A percentile compares a stretch with the other conserved stretches of the same genome.
Conservation (phyloP, 35 echinoderm and acorn worm species). For the Ophiothrix spiculata region DNA sequence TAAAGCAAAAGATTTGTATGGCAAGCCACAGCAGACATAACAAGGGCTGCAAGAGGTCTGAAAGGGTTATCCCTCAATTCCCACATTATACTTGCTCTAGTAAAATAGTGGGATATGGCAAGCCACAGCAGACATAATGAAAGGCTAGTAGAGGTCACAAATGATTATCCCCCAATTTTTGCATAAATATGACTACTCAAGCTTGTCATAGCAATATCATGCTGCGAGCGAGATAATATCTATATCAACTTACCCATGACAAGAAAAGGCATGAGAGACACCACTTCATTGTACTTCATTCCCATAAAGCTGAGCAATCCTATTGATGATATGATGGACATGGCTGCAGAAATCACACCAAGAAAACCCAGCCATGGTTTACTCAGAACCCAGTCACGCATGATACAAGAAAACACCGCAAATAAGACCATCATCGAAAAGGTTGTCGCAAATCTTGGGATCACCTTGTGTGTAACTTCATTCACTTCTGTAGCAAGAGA, state of each 20-base stretch:
- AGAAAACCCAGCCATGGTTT: constrained; percentile 94
- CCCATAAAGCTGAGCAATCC: constrained; percentile 65
- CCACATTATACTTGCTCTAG: no score
- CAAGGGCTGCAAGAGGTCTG: no score
- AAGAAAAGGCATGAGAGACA: constrained; percentile 91
- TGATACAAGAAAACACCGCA: constrained; percentile 94
- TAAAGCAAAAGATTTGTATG: no score
- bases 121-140: no score
- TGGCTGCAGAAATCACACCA: constrained; percentile 74
- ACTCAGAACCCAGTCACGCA: constrained; percentile 95
- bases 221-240: no score
- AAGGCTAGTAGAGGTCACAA: no score
- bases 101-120: no score
- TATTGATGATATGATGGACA: constrained; percentile 74
- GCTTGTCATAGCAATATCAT: no score
- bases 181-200: no score
- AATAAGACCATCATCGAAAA: constrained; percentile 86
- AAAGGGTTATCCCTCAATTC: no score
- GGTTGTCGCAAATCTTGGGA: constrained; percentile 75
- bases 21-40: no score
- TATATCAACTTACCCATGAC: constrained; percentile 70
- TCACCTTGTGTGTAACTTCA: constrained; percentile 54
- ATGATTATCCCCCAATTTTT: no score
- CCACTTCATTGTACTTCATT: constrained; percentile 79
- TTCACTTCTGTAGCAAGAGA: constrained; percentile 64